Percentiles rank a stretch among this genome's conserved stretches.
Conservation (phyloP, 2,888 invertebrate species). For the Sympetrum striolatum region DNA sequence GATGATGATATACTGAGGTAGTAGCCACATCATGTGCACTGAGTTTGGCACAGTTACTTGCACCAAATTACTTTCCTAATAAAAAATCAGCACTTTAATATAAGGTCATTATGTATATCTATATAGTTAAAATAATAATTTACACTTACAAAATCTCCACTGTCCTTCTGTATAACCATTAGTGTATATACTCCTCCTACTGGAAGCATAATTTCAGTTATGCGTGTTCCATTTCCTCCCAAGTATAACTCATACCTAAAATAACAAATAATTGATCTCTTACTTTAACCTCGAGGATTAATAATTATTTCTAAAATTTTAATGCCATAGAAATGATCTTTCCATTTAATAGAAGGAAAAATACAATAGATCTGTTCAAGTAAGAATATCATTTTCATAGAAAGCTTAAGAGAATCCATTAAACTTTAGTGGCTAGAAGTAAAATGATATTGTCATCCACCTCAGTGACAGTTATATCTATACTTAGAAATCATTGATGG, state of each 20-base stretch:
- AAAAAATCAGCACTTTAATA: not conserved
- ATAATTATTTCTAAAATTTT: not conserved
- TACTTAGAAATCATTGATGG: too few species aligned
- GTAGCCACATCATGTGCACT: slow-evolving; percentile 81
- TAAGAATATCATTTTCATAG: not conserved
- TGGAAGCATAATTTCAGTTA: slow-evolving; percentile 55
- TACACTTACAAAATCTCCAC: slow-evolving; percentile 23
- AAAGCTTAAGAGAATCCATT: too few species aligned
- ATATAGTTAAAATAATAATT: not conserved
- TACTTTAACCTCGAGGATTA: not conserved
- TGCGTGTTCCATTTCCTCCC: not conserved
- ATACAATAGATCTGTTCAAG: not conserved
- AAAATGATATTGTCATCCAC: too few species aligned
- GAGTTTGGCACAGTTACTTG: slow-evolving; percentile 69
- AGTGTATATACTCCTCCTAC: slow-evolving; percentile 74
- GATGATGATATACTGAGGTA: slow-evolving; percentile 92
- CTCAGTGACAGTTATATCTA: too few species aligned
- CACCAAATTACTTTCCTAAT: not conserved
- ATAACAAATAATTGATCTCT: not conserved
- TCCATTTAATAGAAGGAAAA: not conserved
- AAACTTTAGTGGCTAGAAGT: too few species aligned
- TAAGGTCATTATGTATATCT: not conserved
- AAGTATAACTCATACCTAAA: not conserved
- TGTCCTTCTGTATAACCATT: slow-evolving; percentile 54
- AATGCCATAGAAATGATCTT: not conserved